Conservation (phyloP, 2,797 vertebrate species). For the Galago senegalensis region DNA sequence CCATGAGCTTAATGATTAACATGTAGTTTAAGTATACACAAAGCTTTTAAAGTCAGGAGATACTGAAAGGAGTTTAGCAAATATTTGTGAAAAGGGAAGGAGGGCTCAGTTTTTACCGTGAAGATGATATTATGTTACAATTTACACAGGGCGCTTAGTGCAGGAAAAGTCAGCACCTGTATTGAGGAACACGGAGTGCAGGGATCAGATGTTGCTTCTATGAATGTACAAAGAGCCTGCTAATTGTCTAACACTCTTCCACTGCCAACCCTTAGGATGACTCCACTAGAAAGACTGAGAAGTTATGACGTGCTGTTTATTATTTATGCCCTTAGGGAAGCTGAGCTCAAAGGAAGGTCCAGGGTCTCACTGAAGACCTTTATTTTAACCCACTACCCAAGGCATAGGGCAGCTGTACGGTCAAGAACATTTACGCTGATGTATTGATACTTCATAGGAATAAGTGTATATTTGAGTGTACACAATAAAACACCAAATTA, state of each 20-base stretch:
- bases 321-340: constrained; percentile 14
- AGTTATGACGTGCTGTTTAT: background rate
- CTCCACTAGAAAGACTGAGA: background rate
- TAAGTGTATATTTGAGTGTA: background rate
- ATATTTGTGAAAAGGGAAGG: constrained; percentile 70
- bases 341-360: constrained; percentile 23
- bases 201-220: constrained; percentile 36
- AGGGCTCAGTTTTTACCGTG: background rate
- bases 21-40: constrained; percentile 1
- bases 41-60: constrained; percentile 57
- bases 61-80: constrained; percentile 64
- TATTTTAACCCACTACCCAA: constrained; percentile 12
- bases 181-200: constrained; percentile 29
- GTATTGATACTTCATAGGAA: background rate
- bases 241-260: background rate
- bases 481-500: background rate
- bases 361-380: background rate
- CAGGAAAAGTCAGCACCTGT: constrained; percentile 61
- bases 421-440: background rate
- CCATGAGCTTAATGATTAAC: constrained; percentile 50
- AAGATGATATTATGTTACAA: constrained; percentile 63
- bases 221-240: background rate
- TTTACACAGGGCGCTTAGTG: constrained; percentile 13
- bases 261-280: background rate
- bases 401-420: background rate